These are phyloP conservation scores for Bombus superbus DNA, from an alignment of 1,140 invertebrate species.

Conservation along the genomic window DNA sequence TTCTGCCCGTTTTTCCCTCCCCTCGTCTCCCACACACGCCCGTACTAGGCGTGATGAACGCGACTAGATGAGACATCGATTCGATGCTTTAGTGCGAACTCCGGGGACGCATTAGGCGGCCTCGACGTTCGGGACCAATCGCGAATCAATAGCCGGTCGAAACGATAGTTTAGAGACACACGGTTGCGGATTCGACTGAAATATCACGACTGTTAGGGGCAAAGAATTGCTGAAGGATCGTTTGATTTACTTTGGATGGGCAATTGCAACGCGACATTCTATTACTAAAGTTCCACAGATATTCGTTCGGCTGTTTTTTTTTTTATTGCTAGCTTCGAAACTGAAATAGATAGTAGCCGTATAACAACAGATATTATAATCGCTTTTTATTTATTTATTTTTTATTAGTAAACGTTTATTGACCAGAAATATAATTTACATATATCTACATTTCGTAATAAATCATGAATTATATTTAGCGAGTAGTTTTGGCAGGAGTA, in stretches of 20 bases:
- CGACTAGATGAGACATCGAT: conserved; percentile 49
- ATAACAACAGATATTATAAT: background rate
- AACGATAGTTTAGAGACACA: conserved; percentile 8
- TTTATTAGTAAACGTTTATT: too few species aligned
- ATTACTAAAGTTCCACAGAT: background rate
- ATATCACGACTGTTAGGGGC: background rate
- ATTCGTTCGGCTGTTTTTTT: background rate
- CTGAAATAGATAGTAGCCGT: background rate
- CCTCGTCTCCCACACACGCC: background rate
- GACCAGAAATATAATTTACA: too few species aligned
- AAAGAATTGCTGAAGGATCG: conserved; percentile 36
- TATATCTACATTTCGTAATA: too few species aligned
- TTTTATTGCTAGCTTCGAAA: background rate
- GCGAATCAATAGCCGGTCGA: conserved; percentile 48
- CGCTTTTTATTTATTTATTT: too few species aligned
- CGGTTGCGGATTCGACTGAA: background rate
- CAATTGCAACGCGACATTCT: background rate
- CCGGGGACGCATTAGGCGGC: conserved; percentile 29
- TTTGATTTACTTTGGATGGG: background rate
- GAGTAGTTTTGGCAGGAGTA: too few species aligned
- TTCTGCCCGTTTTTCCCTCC: background rate
- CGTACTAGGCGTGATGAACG: background rate
- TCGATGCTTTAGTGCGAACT: conserved; percentile 26
- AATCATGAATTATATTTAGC: too few species aligned
- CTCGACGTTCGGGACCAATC: conserved; percentile 30